These are phyloP conservation scores for Acronicta alni DNA, from an alignment of 2,888 invertebrate species.

Conservation along the genomic window DNA sequence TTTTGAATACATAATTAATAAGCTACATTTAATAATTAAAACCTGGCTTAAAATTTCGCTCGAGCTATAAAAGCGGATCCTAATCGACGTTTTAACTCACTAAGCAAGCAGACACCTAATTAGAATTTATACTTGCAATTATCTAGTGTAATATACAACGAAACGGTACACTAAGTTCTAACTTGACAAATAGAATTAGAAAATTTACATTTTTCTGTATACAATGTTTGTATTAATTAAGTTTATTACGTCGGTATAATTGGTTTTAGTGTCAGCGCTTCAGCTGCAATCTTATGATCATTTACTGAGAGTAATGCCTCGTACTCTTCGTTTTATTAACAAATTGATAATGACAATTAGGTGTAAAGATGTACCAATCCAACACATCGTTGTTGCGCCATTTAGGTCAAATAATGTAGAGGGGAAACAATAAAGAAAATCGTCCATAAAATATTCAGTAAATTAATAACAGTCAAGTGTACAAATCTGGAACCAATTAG, in stretches of 20 bases:
- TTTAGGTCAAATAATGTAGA: background rate
- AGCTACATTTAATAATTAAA: constrained; percentile 16
- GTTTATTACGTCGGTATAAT: background rate
- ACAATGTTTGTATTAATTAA: background rate
- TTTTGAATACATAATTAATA: constrained; percentile 2
- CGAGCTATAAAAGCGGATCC: constrained; percentile 8
- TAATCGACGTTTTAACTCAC: constrained; percentile 16
- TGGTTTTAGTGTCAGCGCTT: background rate
- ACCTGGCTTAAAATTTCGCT: constrained; percentile 6
- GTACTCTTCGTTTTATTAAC: background rate
- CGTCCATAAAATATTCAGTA: background rate
- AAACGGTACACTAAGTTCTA: background rate
- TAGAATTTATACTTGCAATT: constrained; percentile 23
- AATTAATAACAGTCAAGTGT: constrained; percentile 6
- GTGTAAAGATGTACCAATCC: too few species aligned
- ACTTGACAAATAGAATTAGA: constrained; percentile 12
- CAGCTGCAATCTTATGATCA: background rate
- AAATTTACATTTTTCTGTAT: background rate
- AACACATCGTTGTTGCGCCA: background rate
- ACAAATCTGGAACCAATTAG: background rate
- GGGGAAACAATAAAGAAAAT: background rate
- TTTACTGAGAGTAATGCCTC: background rate
- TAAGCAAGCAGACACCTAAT: constrained; percentile 11
- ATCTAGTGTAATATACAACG: constrained; percentile 7
- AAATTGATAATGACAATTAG: background rate